Percentiles rank a stretch among this genome's conserved stretches.
phyloP scores from a whole-genome alignment of 2,888 invertebrate species.

The Pammene fasciana region DNA sequence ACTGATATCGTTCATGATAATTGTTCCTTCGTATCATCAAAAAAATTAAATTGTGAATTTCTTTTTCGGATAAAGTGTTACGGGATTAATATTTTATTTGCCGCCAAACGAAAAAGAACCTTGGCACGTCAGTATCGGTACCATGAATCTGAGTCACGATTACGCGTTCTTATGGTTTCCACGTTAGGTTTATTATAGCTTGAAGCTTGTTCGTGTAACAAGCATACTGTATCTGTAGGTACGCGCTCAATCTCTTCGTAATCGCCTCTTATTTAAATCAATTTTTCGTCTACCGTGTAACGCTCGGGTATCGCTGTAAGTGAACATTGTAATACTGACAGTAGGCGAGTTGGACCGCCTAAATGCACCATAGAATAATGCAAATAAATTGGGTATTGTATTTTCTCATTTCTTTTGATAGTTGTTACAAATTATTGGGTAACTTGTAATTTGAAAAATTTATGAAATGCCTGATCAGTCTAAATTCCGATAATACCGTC shows the following conservation, averaged over 20 bases:
- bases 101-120: background rate
- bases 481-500: too few species aligned
- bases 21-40: too few species aligned
- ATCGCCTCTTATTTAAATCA: conserved; percentile 26
- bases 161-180: background rate
- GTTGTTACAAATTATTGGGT: too few species aligned
- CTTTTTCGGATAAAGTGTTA: too few species aligned
- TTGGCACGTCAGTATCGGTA: background rate
- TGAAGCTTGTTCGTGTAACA: background rate
- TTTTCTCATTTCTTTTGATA: too few species aligned
- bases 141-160: background rate
- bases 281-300: conserved; percentile 22
- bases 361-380: background rate
- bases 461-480: too few species aligned
- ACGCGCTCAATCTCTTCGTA: conserved; percentile 24
- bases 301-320: background rate
- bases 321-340: background rate
- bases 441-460: too few species aligned
- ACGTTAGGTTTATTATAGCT: conserved; percentile 1
- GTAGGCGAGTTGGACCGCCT: background rate
- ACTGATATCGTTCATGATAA: too few species aligned
- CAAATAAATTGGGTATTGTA: too few species aligned
- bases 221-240: conserved; percentile 8
- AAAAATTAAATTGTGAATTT: too few species aligned
- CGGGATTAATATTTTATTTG: too few species aligned